Evolutionary conservation across 2,888 invertebrate species (phyloP).

Genomic region (Graphium colonna): DNA sequence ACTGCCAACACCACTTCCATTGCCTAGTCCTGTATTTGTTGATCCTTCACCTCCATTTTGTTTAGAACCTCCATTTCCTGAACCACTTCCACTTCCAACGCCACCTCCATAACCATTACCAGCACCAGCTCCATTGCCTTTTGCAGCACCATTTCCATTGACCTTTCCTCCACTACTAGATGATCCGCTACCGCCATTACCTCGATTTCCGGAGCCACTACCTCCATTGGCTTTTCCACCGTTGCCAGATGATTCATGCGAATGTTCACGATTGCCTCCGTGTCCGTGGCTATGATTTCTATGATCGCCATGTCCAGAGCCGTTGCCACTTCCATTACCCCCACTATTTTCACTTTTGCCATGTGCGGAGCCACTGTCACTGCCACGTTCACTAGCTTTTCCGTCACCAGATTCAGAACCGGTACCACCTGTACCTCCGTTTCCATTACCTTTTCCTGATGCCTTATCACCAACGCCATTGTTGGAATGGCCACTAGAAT

Average conservation of each 20-base stretch:
- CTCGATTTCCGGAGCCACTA: slow-evolving; percentile 28
- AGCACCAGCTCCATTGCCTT: no score
- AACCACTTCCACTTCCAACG: no score
- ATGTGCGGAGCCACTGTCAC: not conserved
- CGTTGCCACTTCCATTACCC: no score
- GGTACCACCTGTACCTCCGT: not conserved
- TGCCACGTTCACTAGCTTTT: not conserved
- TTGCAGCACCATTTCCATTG: no score
- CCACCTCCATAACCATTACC: no score
- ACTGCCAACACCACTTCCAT: no score
- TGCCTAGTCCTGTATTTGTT: no score
- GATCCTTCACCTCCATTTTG: no score
- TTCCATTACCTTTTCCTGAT: not conserved
- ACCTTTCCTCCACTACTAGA: slow-evolving; percentile 40
- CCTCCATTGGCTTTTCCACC: not conserved
- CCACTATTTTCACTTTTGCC: not conserved
- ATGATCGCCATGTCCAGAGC: no score
- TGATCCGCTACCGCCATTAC: slow-evolving; percentile 35
- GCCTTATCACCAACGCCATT: no score
- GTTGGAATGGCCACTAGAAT: no score
- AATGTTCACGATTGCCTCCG: not conserved
- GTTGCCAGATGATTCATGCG: not conserved
- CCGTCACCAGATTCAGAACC: not conserved
- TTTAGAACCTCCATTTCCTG: no score
- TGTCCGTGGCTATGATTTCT: not conserved